Conservation (phyloP, 1,140 invertebrate genomes). For the Aphelinus certus region DNA sequence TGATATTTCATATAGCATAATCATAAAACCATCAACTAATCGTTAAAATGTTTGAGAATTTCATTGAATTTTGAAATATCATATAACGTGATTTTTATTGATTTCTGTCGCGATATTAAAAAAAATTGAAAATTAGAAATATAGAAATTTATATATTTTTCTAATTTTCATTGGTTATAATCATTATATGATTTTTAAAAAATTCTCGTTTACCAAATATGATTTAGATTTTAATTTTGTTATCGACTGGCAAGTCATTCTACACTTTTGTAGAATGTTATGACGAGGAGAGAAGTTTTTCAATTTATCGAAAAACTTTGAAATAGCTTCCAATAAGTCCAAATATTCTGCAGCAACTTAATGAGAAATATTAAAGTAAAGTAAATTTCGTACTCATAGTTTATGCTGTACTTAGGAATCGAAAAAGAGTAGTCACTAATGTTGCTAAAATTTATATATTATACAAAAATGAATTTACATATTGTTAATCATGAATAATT, state of each 20-base stretch:
- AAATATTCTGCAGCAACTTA: constrained; percentile 7
- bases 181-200: background rate
- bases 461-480: constrained; percentile 4
- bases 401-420: background rate
- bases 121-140: too few relatives aligned
- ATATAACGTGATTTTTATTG: background rate
- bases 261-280: constrained; percentile 18
- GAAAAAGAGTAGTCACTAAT: constrained; percentile 1
- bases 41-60: background rate
- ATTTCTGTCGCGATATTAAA: too few relatives aligned
- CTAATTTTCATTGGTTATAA: background rate
- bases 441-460: constrained; percentile 20
- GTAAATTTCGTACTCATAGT: constrained; percentile 18
- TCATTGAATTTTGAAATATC: constrained; percentile 6
- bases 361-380: constrained; percentile 4
- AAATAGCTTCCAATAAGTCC: constrained; percentile 6
- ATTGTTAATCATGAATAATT: constrained; percentile 4
- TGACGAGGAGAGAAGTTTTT: constrained; percentile 6
- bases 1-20: constrained; percentile 46
- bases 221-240: constrained; percentile 2
- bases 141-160: background rate
- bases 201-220: background rate
- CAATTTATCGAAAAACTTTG: constrained; percentile 3
- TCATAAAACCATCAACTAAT: constrained; percentile 8
- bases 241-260: background rate